A percentile compares a stretch with the other conserved stretches of the same genome.
Evolutionary conservation across 2,888 invertebrate genomes (phyloP).

Genomic region (Apamea monoglypha): DNA sequence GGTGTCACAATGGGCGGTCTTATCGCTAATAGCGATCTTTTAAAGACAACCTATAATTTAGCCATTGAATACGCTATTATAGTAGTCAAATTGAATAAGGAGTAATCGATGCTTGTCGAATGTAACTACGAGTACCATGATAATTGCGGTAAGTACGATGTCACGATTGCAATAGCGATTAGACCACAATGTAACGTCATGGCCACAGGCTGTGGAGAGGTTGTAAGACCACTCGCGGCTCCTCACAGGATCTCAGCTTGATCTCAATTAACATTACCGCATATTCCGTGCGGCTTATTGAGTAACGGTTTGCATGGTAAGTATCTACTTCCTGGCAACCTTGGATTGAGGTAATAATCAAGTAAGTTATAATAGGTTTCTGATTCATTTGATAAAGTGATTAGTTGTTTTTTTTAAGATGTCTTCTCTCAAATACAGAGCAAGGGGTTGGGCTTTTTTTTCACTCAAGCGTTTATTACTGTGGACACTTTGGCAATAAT

Average conservation of each 20-base stretch:
- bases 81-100: background rate
- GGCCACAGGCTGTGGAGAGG: constrained; percentile 31
- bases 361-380: background rate
- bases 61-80: too few species aligned
- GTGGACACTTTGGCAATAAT: background rate
- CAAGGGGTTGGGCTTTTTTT: background rate
- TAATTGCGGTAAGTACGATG: constrained; percentile 47
- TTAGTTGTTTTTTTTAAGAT: background rate
- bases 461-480: background rate
- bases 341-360: background rate
- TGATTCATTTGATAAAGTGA: background rate
- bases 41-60: too few species aligned
- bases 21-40: too few species aligned
- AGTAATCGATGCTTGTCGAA: constrained; percentile 31
- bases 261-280: constrained; percentile 61
- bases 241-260: constrained; percentile 43
- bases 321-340: background rate
- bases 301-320: constrained; percentile 1
- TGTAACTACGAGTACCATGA: constrained; percentile 12
- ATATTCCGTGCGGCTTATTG: constrained; percentile 47
- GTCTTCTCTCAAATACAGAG: background rate
- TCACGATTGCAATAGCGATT: constrained; percentile 37
- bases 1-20: too few species aligned
- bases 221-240: constrained; percentile 39
- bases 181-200: constrained; percentile 55